Evolutionary conservation across 2,113 vertebrate species (phyloP).

Genomic region (Labeo catla): DNA sequence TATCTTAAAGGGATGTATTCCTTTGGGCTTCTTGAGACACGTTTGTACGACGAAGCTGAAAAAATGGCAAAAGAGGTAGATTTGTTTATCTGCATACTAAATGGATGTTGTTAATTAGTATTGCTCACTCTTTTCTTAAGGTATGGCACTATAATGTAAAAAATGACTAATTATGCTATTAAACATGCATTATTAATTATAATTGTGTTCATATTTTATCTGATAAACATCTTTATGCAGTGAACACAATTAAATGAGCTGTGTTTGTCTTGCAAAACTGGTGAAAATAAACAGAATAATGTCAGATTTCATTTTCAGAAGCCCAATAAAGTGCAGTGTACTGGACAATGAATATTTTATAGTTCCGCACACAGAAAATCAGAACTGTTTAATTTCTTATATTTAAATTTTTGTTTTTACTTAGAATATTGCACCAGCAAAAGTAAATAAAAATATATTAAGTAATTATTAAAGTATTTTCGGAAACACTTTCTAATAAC

Average conservation of each 20-base stretch:
- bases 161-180: background rate
- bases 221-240: background rate
- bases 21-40: constrained; percentile 92
- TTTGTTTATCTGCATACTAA: background rate
- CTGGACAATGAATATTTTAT: background rate
- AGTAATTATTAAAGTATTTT: background rate
- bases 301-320: background rate
- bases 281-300: background rate
- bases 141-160: background rate
- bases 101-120: background rate
- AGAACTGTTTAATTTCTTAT: no score
- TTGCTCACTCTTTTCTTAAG: background rate
- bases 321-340: background rate
- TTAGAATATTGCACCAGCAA: background rate
- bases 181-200: background rate
- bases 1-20: constrained; percentile 91
- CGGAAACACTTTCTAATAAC: no score
- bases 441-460: background rate
- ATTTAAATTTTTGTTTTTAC: background rate
- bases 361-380: background rate
- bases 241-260: background rate
- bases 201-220: background rate
- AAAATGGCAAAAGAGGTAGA: constrained; percentile 87
- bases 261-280: background rate
- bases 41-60: constrained; percentile 84